Evolutionary conservation across 2,888 invertebrate species (phyloP).

Genomic region (Ashinkailepas kermadecensis): DNA sequence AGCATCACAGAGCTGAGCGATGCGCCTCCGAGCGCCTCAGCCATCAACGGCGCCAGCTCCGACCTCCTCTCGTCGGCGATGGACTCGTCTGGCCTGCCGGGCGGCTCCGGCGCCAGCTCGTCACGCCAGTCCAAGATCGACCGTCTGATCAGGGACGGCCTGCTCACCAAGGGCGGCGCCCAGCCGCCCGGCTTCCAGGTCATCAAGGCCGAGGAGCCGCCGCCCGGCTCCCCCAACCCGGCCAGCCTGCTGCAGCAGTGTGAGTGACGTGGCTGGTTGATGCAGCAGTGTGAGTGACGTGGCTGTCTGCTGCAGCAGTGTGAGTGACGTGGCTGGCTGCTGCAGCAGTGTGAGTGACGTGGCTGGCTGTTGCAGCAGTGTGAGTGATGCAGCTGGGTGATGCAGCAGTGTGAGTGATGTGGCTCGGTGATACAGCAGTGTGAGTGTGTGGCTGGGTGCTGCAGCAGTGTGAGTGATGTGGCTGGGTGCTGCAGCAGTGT

Average conservation of each 20-base stretch:
- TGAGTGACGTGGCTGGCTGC: no score
- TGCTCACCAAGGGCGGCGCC: conserved; percentile 47
- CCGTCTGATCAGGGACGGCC: conserved; percentile 42
- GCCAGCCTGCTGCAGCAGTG: neutral
- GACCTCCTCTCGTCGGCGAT: conserved; percentile 10
- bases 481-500: no score
- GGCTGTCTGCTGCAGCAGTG: no score
- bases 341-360: no score
- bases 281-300: neutral
- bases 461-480: no score
- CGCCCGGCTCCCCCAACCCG: neutral
- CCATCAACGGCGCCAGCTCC: neutral
- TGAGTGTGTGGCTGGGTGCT: no score
- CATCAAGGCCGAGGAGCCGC: conserved; percentile 13
- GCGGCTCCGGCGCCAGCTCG: neutral
- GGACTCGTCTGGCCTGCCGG: neutral
- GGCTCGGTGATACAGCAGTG: no score
- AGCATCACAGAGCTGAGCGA: neutral
- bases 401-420: no score
- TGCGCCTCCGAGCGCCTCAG: neutral
- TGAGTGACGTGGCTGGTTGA: neutral
- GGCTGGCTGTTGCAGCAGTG: no score
- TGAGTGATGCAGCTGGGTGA: no score
- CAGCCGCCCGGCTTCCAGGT: conserved; percentile 37
- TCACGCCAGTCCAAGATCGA: neutral